Percentiles rank a stretch among this genome's conserved stretches.
These are phyloP conservation scores for Actinopyga echinites DNA, from an alignment of 53 echinoderm and acorn worm species.

Conservation along the genomic window DNA sequence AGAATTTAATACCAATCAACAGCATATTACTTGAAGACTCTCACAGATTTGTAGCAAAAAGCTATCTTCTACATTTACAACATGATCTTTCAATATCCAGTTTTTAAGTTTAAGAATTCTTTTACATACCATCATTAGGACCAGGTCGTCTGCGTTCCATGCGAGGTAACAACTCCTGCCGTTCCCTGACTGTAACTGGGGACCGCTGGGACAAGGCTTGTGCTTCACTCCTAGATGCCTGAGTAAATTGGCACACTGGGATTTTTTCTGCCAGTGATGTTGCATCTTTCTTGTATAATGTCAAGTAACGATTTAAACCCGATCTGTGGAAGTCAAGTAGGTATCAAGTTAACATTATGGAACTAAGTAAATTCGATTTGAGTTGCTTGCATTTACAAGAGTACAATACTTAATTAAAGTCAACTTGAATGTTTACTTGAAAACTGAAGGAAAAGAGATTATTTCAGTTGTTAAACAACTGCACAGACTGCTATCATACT, in stretches of 20 bases:
- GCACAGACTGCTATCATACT: too few species aligned
- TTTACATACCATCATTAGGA: conserved; percentile 53
- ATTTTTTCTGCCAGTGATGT: conserved; percentile 59
- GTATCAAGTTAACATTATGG: neutral
- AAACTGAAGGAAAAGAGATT: too few species aligned
- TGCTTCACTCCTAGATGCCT: conserved; percentile 70
- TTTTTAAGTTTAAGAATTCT: too few species aligned
- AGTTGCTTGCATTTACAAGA: too few species aligned
- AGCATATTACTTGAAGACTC: neutral
- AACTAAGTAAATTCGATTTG: too few species aligned
- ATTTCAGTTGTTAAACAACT: too few species aligned
- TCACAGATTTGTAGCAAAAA: too few species aligned
- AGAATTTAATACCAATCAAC: neutral
- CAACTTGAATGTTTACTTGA: too few species aligned
- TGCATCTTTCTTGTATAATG: conserved; percentile 79
- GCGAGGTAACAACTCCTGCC: conserved; percentile 80
- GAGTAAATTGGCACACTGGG: conserved; percentile 66
- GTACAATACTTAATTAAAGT: too few species aligned
- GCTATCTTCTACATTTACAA: too few species aligned
- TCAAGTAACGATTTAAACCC: conserved; percentile 82
- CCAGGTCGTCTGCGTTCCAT: conserved; percentile 72
- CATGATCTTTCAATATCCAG: too few species aligned
- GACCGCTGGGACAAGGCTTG: conserved; percentile 86
- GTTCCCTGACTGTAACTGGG: conserved; percentile 76
- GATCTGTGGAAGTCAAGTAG: conserved; percentile 54